Evolutionary conservation across 2,113 vertebrate genomes (phyloP).

Genomic region (Barbus barbus): DNA sequence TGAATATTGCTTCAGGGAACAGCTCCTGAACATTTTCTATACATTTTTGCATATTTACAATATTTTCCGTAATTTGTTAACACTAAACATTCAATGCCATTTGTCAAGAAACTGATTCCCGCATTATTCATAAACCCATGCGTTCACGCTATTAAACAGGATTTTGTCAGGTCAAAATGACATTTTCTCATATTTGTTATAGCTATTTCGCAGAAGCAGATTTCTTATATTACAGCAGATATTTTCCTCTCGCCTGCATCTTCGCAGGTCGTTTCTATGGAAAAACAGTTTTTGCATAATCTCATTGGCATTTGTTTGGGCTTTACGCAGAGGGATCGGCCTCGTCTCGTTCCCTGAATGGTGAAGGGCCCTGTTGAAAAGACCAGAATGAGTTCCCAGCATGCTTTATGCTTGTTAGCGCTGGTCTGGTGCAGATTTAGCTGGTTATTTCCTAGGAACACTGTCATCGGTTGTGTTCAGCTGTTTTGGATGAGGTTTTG

Average conservation of each 20-base stretch:
- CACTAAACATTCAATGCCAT: background rate
- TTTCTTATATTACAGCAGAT: background rate
- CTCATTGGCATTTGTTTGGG: constrained; percentile 7
- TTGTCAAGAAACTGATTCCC: constrained; percentile 1
- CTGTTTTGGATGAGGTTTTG: background rate
- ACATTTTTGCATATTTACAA: background rate
- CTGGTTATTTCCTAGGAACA: background rate
- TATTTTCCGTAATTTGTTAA: background rate
- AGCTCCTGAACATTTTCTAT: background rate
- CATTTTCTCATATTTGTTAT: background rate
- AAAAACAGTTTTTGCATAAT: constrained; percentile 30
- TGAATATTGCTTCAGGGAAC: background rate
- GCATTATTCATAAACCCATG: constrained; percentile 17
- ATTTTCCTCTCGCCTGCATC: background rate
- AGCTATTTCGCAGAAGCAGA: background rate
- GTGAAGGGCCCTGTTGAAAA: background rate
- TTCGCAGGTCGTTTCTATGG: constrained; percentile 1
- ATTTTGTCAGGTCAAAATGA: constrained; percentile 21
- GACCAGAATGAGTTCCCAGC: background rate
- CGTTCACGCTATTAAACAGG: constrained; percentile 5
- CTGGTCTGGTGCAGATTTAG: background rate
- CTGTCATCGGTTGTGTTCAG: background rate
- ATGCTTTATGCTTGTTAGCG: background rate
- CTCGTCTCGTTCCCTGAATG: no score
- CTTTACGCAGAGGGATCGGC: background rate